Conservation (phyloP, 2,888 invertebrate genomes). For the Zygothrica quintamaculata region DNA sequence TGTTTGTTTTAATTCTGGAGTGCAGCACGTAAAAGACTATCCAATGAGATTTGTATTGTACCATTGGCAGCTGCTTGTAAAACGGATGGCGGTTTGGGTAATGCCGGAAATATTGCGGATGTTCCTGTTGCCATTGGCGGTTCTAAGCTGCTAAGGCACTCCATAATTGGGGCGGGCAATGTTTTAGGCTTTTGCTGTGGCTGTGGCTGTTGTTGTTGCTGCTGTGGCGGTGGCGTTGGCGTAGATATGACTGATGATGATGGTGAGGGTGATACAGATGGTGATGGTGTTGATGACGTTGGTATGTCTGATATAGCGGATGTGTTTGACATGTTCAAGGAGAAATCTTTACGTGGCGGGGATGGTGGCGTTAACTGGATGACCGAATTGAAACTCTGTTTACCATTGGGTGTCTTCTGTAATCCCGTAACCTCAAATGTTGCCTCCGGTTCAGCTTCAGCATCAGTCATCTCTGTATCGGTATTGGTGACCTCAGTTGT, state of each 20-base stretch:
- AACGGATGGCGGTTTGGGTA: conserved; percentile 69
- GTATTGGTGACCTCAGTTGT: conserved; percentile 25
- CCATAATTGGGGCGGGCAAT: conserved; percentile 30
- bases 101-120: conserved; percentile 56
- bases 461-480: background rate
- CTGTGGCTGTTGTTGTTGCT: background rate
- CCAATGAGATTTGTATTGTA: conserved; percentile 68
- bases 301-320: conserved; percentile 34
- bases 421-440: conserved; percentile 13
- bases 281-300: conserved; percentile 9
- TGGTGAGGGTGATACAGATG: background rate
- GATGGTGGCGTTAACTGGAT: conserved; percentile 45
- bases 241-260: background rate
- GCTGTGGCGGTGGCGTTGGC: no score
- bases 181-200: conserved; percentile 4
- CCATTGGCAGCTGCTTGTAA: conserved; percentile 67
- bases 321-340: conserved; percentile 19
- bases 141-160: conserved; percentile 61
- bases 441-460: conserved; percentile 1
- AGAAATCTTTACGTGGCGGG: conserved; percentile 56
- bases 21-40: conserved; percentile 72
- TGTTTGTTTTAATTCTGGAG: conserved; percentile 61
- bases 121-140: conserved; percentile 41
- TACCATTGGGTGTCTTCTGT: conserved; percentile 61
- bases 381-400: conserved; percentile 42